Evolutionary conservation across 92 coral and sea anemone species (phyloP), one percentile per base, ranked within the genome.

Genomic region (Palythoa grandiflora): DNA sequence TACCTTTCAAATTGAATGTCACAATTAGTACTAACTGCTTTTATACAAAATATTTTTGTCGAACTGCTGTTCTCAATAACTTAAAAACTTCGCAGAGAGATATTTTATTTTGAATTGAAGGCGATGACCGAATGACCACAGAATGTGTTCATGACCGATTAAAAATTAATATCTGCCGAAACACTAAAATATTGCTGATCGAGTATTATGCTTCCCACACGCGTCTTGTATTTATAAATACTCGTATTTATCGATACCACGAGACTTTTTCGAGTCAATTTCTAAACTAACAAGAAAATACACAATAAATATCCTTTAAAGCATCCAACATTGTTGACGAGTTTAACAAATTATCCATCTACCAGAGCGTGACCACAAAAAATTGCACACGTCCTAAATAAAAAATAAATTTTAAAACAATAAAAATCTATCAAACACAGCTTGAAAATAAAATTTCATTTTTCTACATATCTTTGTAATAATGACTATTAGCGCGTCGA

Each of bases 231-330:
- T 44, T 4, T 44, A 28, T 28, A 28, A 28, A 28, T 44, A 44
- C 7, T 2, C 4, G 3, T 44, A 37, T 47, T n/a, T 75, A 48
- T n/a, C 21, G 19, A 6, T 14, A 59, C 6, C 17, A 75, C 17
- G 37, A 44, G 5, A 76, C 60, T 48, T 13, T 21, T 76, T 52
- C 57, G 48, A 68, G 90, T 88, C 91, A 86, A 71, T 38, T 61
- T 14, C 17, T 12, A 9, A 9, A 38, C 11, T 63, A 35, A 38
- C 10, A 48, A 76, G 28, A 19, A 21, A 53, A 79, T 20, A 54
- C 38, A 37, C 10, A 48, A 14, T 6, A 86, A 37, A 77, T 10
- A 12, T 35, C 6, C 50, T 7, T 39, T 63, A 20, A 61, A 51
- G n/a, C 2, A 55, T 2, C 40, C 75, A 35, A 13, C 15, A 28